A percentile compares a stretch with the other conserved stretches of the same genome.
phyloP scores from a whole-genome alignment of 2,797 vertebrate species.

The Hapalemur alaotrensis region DNA sequence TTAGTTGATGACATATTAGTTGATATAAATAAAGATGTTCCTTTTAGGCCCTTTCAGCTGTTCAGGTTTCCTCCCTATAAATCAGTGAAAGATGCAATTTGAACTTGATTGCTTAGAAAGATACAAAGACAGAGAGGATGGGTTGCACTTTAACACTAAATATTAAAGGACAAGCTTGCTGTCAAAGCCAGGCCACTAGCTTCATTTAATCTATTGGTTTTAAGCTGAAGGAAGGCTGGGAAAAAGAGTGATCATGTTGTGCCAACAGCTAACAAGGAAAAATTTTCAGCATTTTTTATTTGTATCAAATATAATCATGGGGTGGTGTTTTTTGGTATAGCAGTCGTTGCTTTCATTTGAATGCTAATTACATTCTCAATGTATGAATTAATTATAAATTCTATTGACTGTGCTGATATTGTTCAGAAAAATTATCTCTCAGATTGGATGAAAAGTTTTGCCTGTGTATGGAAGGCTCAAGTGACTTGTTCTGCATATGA shows the following conservation, averaged over 20 bases:
- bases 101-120: conserved; percentile 72
- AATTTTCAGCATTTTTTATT: conserved; percentile 66
- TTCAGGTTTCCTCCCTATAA: conserved; percentile 72
- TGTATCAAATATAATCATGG: conserved; percentile 72
- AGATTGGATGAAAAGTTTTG: conserved; percentile 80
- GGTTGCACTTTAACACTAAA: conserved; percentile 68
- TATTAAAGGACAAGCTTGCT: conserved; percentile 69
- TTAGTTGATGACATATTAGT: conserved; percentile 61
- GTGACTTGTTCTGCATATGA: conserved; percentile 72
- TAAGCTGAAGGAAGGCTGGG: conserved; percentile 52
- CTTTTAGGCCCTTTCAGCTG: conserved; percentile 63
- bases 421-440: conserved; percentile 82
- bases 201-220: conserved; percentile 74
- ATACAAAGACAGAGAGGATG: conserved; percentile 67
- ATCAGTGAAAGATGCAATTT: conserved; percentile 75
- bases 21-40: conserved; percentile 66
- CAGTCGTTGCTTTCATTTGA: conserved; percentile 76
- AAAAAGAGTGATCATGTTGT: conserved; percentile 50
- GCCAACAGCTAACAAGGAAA: conserved; percentile 61
- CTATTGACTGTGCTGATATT: conserved; percentile 79
- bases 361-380: conserved; percentile 79
- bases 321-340: conserved; percentile 46
- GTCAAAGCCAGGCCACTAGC: conserved; percentile 44
- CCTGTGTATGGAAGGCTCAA: conserved; percentile 73
- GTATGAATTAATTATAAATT: conserved; percentile 83